Evolutionary conservation across 2,888 invertebrate genomes (phyloP), one percentile per base, ranked within the genome.

Genomic region (Neoaliturus tenellus): DNA sequence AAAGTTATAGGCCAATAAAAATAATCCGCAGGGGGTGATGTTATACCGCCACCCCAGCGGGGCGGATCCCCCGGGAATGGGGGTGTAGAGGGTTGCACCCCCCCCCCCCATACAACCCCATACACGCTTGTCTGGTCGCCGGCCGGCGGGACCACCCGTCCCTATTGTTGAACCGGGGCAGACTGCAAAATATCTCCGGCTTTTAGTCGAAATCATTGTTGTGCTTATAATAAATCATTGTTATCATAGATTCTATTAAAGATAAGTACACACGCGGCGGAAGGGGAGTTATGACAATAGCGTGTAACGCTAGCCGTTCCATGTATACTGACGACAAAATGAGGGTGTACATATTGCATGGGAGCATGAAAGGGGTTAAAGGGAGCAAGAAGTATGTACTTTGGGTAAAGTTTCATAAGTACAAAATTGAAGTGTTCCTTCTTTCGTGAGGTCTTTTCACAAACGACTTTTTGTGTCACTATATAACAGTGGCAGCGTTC

Each of bases 1-100:
- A 62, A 28, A 62, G 62, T 62, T 62, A 62, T 62, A 62, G 62
- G 31, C 62, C 62, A 62, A 62, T 62, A 62, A 62, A 62, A 62
- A 62, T 62, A 62, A 62, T 62, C 62, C 62, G 28, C 31, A 62
- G 31, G 28, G 62, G 62, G 62, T 62, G 14, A 20, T 62, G 25
- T 62, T 10, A 55, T 48, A 48, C 48, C 48, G 10, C 51, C 20
- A 23, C 28, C 31, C 62, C 62, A 6, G 17, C 1, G 25, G 62
- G 62, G 62, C 23, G 62, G 25, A 55, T 55, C 55, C 55, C 55
- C 20, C 0, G 62, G 28, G 62, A 28, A 1, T 1, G 31, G 25
- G 62, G 62, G 0, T 28, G 14, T 28, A 31, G 62, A 62, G 28
- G 17, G 62, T 44, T 3, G 10, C 35, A n/a, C n/a, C n/a, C n/a